Evolutionary conservation across 2,797 vertebrate genomes (phyloP).

Genomic region (Anabas testudineus): DNA sequence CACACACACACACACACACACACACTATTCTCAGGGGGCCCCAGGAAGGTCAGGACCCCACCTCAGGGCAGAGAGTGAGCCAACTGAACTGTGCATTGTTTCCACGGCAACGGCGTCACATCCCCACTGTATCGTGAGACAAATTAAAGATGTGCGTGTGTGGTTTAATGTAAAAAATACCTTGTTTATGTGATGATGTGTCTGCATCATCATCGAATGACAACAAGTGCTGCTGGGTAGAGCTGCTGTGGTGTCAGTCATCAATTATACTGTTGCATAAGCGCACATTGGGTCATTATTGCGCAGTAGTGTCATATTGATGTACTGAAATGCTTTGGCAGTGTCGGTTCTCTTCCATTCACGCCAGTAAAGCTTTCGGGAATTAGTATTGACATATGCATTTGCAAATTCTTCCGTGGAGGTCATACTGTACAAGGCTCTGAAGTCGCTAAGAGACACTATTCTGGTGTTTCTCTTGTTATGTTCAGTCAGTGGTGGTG

Average conservation of each 20-base stretch:
- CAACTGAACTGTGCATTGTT: constrained; percentile 52
- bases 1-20: too few relatives aligned
- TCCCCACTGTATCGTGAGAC: constrained; percentile 25
- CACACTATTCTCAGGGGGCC: constrained; percentile 22
- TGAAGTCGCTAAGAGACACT: neutral
- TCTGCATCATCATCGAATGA: constrained; percentile 14
- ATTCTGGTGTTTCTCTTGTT: neutral
- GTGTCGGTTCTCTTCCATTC: constrained; percentile 16
- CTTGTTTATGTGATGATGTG: constrained; percentile 13
- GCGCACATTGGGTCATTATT: constrained; percentile 42
- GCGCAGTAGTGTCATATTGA: constrained; percentile 41
- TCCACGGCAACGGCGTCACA: constrained; percentile 62
- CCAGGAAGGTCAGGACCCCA: constrained; percentile 57
- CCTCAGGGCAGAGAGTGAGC: constrained; percentile 29
- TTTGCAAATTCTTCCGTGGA: constrained; percentile 41
- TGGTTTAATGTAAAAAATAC: constrained; percentile 14
- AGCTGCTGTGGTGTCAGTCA: constrained; percentile 31
- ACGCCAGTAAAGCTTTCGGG: constrained; percentile 29
- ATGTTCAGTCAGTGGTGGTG: too few relatives aligned
- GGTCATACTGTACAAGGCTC: constrained; percentile 2
- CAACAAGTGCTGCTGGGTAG: constrained; percentile 27
- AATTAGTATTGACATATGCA: constrained; percentile 43
- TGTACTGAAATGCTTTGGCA: constrained; percentile 35
- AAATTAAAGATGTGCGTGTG: constrained; percentile 7
- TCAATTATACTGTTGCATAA: constrained; percentile 50